A percentile compares a stretch with the other conserved stretches of the same genome.
Evolutionary conservation across 2,888 invertebrate genomes (phyloP).

Genomic region (Sminthurides aquaticus): DNA sequence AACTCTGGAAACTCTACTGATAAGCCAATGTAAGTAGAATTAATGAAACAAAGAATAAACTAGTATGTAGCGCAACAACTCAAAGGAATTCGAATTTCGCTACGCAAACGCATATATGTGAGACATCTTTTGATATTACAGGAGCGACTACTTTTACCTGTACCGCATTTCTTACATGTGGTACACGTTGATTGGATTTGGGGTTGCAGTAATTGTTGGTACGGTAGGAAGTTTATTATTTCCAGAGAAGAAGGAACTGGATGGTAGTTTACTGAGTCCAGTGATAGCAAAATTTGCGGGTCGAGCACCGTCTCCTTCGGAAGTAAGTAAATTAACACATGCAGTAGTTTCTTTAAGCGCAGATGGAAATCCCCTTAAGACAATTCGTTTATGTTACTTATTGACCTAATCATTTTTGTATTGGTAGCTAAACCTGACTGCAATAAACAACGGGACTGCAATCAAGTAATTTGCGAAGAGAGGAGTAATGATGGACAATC

Average conservation of each 20-base stretch:
- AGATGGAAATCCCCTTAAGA: too few relatives aligned
- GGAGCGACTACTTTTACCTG: conserved; percentile 44
- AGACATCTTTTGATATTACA: too few relatives aligned
- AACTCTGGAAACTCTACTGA: not conserved
- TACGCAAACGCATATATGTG: too few relatives aligned
- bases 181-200: conserved; percentile 48
- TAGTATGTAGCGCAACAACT: not conserved
- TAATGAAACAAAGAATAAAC: not conserved
- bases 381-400: too few relatives aligned
- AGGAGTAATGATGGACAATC: too few relatives aligned
- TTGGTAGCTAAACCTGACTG: too few relatives aligned
- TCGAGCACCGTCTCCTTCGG: not conserved
- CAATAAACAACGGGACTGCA: too few relatives aligned
- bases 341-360: too few relatives aligned
- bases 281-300: conserved; percentile 21
- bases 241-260: conserved; percentile 34
- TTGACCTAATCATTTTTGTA: too few relatives aligned
- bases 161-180: conserved; percentile 51
- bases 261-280: conserved; percentile 35
- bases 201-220: conserved; percentile 38
- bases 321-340: too few relatives aligned
- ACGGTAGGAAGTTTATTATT: conserved; percentile 32
- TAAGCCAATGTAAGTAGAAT: not conserved
- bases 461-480: too few relatives aligned
- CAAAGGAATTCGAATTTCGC: not conserved